Conservation (phyloP, 2,113 vertebrate genomes). For the Odobenus rosmarus region DNA sequence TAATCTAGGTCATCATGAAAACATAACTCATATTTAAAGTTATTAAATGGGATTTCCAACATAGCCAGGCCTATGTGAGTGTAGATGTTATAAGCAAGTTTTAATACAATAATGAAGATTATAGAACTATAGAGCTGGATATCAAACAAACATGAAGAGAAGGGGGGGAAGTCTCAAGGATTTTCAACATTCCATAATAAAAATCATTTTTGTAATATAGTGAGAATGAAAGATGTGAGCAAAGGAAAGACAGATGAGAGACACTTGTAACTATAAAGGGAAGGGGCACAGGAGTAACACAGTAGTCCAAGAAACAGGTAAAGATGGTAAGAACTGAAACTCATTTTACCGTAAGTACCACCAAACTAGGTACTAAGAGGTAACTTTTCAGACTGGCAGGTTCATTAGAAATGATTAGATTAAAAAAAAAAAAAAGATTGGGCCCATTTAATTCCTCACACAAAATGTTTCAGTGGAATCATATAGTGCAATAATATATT, state of each 20-base stretch:
- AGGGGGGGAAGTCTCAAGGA: neutral
- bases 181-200: conserved; percentile 18
- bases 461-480: neutral
- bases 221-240: neutral
- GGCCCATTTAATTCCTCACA: neutral
- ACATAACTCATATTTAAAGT: neutral
- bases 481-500: neutral
- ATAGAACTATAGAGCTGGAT: neutral
- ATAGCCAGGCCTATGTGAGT: neutral
- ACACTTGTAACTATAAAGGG: neutral
- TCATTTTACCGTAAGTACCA: neutral
- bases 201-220: neutral
- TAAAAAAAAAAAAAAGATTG: neutral
- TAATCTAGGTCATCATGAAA: conserved; percentile 19
- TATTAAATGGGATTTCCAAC: conserved; percentile 55
- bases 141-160: conserved; percentile 18
- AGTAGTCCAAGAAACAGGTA: neutral
- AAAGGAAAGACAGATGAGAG: neutral
- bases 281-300: neutral
- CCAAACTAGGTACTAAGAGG: neutral
- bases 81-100: neutral
- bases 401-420: conserved; percentile 36
- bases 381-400: neutral
- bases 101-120: conserved; percentile 9
- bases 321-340: neutral